Percentiles rank a stretch among this genome's conserved stretches.
Evolutionary conservation across 2,888 invertebrate species (phyloP).

Genomic region (Trichogramma evanescens): DNA sequence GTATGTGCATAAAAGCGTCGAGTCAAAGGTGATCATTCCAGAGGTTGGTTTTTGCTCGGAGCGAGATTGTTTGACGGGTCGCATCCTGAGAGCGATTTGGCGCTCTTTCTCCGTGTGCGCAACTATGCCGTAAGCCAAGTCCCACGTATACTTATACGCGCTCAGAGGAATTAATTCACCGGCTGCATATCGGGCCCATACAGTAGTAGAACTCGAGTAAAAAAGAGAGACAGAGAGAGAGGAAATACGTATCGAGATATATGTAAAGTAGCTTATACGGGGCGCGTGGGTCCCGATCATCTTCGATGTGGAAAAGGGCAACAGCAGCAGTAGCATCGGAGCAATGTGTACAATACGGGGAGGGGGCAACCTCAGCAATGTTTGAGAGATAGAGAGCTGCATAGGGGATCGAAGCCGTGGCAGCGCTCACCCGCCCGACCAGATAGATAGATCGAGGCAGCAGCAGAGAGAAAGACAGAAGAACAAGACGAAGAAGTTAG

Average conservation of each 20-base stretch:
- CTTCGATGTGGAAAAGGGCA: slow-evolving; percentile 33
- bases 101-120: too few relatives aligned
- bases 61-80: too few relatives aligned
- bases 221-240: slow-evolving; percentile 41
- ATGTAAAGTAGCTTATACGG: slow-evolving; percentile 37
- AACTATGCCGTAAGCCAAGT: too few relatives aligned
- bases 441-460: slow-evolving; percentile 8
- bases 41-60: too few relatives aligned
- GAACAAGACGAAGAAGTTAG: neutral
- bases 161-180: too few relatives aligned
- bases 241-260: slow-evolving; percentile 45
- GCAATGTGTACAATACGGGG: neutral
- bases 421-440: slow-evolving; percentile 9
- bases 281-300: slow-evolving; percentile 41
- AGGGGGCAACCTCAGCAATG: neutral
- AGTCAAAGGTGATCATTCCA: too few relatives aligned
- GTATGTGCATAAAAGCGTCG: too few relatives aligned
- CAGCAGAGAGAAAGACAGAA: neutral
- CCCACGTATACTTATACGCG: too few relatives aligned
- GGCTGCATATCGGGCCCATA: too few relatives aligned
- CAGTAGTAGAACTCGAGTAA: too few relatives aligned
- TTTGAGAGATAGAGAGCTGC: slow-evolving; percentile 1
- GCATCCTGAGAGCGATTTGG: too few relatives aligned
- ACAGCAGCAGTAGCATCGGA: slow-evolving; percentile 2
- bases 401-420: slow-evolving; percentile 6